Evolutionary conservation across 1,140 invertebrate genomes (phyloP), one percentile per base, ranked within the genome.

Genomic region (Rhagoletis pomonella): DNA sequence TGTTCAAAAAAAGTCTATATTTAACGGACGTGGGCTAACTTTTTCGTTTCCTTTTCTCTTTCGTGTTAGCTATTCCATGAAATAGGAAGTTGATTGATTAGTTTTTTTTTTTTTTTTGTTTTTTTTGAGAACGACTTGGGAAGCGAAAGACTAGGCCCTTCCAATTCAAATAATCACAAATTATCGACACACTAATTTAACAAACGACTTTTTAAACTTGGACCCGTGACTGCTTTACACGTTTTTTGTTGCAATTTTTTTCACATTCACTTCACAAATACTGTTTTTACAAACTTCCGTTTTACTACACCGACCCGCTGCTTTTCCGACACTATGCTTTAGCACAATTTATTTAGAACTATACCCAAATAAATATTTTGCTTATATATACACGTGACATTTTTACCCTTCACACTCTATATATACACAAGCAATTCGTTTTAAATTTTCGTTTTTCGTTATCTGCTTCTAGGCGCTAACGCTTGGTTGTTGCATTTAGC

Each of bases 401-500:
- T 81, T 81, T 19, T 0, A 29, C 1, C 17, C 1, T 55, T 55
- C 0, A 5, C n/a, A 47, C 10, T 1, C 19, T 29, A 12, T 42
- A 62, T 65, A 17, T 44, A 17, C 39, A 14, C 14, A 47, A 17
- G 42, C 4, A 17, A 5, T 9, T 29, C 29, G 29, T 29, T 29
- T 29, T 29, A 29, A 29, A 29, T 29, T 29, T 17, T 19, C 7
- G 17, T 29, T 81, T 19, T 9, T 4, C 9, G 47, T 81, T 81
- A 58, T 81, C 47, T 58, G 17, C 47, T 81, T 81, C 9, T 81
- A 55, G 73, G 73, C 69, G 44, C 73, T 1, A 47, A 29, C n/a
- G 55, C 17, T 55, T 2, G 3, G 29, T 29, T 55, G 47, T 1
- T 42, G n/a, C 50, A 5, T 19, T 81, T 55, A 55, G 10, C 19